Conservation (phyloP, 2,797 vertebrate species). For the Micrastur ruficollis region DNA sequence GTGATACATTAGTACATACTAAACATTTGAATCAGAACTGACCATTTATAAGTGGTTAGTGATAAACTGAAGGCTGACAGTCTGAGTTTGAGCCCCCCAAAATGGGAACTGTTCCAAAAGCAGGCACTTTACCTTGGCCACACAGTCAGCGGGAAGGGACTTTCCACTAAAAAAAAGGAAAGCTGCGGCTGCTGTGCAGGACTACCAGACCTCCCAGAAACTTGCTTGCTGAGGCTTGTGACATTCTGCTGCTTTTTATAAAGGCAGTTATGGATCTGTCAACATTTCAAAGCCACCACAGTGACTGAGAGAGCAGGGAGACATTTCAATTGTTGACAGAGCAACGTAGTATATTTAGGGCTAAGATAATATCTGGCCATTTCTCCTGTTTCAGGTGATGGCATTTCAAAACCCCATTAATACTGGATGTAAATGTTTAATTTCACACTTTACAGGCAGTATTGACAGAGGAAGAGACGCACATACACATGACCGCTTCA, state of each 20-base stretch:
- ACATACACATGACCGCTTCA: not conserved
- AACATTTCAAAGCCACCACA: not conserved
- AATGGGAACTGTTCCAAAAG: not conserved
- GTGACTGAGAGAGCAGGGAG: not conserved
- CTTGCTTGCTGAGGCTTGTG: not conserved
- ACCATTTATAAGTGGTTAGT: not conserved
- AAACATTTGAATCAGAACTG: not conserved
- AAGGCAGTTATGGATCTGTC: not conserved
- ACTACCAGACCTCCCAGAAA: not conserved
- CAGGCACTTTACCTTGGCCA: not conserved
- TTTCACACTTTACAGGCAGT: not conserved
- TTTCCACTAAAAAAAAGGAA: not conserved
- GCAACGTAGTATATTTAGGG: accelerated
- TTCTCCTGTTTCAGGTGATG: not conserved
- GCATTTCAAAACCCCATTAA: not conserved
- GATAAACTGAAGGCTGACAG: not conserved
- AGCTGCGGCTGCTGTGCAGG: not conserved
- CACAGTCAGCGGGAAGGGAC: not conserved
- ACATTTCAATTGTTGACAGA: not conserved
- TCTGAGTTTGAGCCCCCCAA: not conserved
- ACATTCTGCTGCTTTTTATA: not conserved
- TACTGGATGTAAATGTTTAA: not conserved
- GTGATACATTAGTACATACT: not conserved
- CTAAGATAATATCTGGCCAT: not conserved
- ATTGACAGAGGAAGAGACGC: not conserved